Percentiles rank a stretch among this genome's conserved stretches.
Conservation (phyloP, 2,888 invertebrate genomes). For the Amphipyra tragopoginis region DNA sequence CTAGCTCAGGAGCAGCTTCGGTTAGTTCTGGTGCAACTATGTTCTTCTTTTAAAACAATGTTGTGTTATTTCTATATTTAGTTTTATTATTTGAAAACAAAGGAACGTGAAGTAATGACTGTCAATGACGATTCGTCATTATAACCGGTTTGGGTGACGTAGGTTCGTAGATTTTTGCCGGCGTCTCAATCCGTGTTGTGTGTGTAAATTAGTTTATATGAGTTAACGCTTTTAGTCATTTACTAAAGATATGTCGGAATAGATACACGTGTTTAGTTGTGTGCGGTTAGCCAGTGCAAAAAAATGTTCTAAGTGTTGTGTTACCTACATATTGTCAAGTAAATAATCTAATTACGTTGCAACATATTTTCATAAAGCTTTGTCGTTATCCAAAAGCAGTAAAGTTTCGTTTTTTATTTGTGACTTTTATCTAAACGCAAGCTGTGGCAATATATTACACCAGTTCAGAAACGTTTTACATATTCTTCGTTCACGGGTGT, state of each 20-base stretch:
- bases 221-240: constrained; percentile 37
- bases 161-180: constrained; percentile 31
- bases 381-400: not conserved
- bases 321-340: not conserved
- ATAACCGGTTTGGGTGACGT: constrained; percentile 55
- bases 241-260: constrained; percentile 21
- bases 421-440: constrained; percentile 22
- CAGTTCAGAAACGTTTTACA: constrained; percentile 50
- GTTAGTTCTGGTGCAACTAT: constrained; percentile 43
- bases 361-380: not conserved
- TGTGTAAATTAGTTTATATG: constrained; percentile 16
- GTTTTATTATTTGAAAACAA: constrained; percentile 42
- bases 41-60: not conserved
- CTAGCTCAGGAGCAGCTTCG: constrained; percentile 49
- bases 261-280: constrained; percentile 38
- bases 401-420: constrained; percentile 8
- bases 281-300: constrained; percentile 29
- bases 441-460: constrained; percentile 45
- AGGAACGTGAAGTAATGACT: constrained; percentile 37
- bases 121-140: constrained; percentile 24
- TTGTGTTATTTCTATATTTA: not conserved
- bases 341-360: not conserved
- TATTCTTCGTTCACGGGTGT: constrained; percentile 40
- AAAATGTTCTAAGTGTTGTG: constrained; percentile 11
- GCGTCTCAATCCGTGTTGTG: constrained; percentile 28